phyloP scores from a whole-genome alignment of 2,888 invertebrate genomes.

The Cephonodes hylas region DNA sequence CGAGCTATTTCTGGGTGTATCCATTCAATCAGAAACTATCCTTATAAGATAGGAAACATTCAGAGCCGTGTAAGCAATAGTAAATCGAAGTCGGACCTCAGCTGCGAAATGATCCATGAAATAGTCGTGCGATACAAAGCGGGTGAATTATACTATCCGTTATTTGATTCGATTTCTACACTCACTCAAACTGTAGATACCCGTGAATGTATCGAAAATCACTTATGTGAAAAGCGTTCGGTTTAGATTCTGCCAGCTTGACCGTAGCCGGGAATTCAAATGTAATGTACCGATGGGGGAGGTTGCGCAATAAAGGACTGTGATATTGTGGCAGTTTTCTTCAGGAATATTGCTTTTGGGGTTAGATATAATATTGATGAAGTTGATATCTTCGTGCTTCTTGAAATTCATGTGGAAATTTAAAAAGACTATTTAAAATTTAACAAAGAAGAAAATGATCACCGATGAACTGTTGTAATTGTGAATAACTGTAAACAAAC shows the following conservation, averaged over 20 bases:
- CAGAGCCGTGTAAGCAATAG: conserved; percentile 37
- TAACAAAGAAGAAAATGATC: too few relatives aligned
- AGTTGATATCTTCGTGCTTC: not conserved
- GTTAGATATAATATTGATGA: not conserved
- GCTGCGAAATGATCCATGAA: conserved; percentile 49
- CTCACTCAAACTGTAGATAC: conserved; percentile 36
- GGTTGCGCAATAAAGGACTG: not conserved
- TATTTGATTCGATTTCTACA: conserved; percentile 44
- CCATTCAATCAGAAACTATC: not conserved
- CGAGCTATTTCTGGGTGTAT: not conserved
- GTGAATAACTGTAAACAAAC: too few relatives aligned
- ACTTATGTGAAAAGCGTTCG: conserved; percentile 31
- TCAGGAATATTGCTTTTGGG: not conserved
- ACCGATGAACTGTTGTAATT: too few relatives aligned
- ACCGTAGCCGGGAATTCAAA: conserved; percentile 3
- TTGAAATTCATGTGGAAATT: too few relatives aligned
- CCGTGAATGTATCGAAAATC: conserved; percentile 37
- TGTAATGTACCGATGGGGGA: not conserved
- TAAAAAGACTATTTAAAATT: too few relatives aligned
- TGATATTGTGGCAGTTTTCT: not conserved
- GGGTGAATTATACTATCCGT: conserved; percentile 53
- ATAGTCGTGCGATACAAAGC: conserved; percentile 47
- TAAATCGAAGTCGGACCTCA: conserved; percentile 26
- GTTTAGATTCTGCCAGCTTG: conserved; percentile 14
- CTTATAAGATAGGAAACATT: not conserved